phyloP scores from a whole-genome alignment of 2,888 invertebrate species.

The Apodemia hepburni region DNA sequence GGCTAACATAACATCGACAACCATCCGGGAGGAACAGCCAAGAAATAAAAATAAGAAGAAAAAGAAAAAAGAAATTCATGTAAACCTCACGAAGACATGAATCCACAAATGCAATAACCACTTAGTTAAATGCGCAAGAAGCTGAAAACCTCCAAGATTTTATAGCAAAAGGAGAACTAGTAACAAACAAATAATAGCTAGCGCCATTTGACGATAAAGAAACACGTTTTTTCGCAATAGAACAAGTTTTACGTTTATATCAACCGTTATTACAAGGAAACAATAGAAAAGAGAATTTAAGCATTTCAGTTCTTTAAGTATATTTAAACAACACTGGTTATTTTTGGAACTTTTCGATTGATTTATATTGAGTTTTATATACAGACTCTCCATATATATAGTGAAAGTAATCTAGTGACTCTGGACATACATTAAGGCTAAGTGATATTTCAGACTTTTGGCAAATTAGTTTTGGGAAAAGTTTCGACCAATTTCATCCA shows the following conservation, averaged over 20 bases:
- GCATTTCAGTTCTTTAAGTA: conserved; percentile 73
- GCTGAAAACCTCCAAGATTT: conserved; percentile 66
- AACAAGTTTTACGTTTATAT: conserved; percentile 81
- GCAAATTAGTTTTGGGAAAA: conserved; percentile 63
- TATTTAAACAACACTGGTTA: conserved; percentile 80
- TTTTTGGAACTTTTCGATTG: conserved; percentile 76
- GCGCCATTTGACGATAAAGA: conserved; percentile 80
- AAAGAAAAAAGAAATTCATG: conserved; percentile 54
- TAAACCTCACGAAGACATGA: conserved; percentile 55
- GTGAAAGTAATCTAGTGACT: conserved; percentile 75
- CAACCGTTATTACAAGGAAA: conserved; percentile 78
- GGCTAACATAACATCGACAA: conserved; percentile 64
- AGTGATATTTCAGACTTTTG: conserved; percentile 73
- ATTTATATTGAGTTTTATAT: conserved; percentile 75
- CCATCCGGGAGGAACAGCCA: conserved; percentile 71
- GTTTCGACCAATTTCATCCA: conserved; percentile 74
- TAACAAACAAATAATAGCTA: conserved; percentile 60
- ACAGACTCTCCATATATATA: conserved; percentile 76
- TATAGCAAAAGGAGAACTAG: conserved; percentile 69
- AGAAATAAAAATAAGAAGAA: conserved; percentile 43
- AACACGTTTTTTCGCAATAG: conserved; percentile 82
- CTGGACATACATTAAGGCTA: conserved; percentile 71
- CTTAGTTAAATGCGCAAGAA: conserved; percentile 75
- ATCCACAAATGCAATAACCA: conserved; percentile 53
- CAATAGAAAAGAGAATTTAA: conserved; percentile 80